Evolutionary conservation across 1,140 invertebrate species (phyloP), one percentile per base, ranked within the genome.

Genomic region (Anadara kagoshimensis): DNA sequence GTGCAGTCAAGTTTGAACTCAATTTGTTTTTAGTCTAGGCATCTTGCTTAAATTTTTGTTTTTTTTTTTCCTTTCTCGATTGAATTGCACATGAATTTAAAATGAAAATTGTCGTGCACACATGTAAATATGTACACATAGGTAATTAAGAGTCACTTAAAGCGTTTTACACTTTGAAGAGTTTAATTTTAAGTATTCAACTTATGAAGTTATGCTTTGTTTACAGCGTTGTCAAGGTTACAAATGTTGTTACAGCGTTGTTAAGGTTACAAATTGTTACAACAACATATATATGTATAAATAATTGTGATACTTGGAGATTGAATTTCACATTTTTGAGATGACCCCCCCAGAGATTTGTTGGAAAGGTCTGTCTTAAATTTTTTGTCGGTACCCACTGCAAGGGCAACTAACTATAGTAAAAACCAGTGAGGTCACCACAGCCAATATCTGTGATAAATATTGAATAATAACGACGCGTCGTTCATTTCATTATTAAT

Each of bases 341-440:
- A n/a, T 18, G 47, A 49, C 14, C n/a, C 26, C 4, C 16, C 20
- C 24, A 24, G 16, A 63, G n/a, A n/a, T n/a, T 43, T 61, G 44
- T 43, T 44, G 29, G 14, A n/a, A 61, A 20, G 58, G 58, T 47
- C n/a, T 26, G 29, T 43, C 29, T 62, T 18, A 24, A 43, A 47
- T 62, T 22, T 62, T 24, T n/a, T n/a, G 0, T 16, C 51, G 61
- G 73, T 64, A 70, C 68, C 62, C 73, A 70, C 73, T 75, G 73
- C 73, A 75, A 75, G 73, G 73, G 73, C 73, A 75, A 75, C 68
- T 66, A 70, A 61, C 22, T 56, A 64, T 69, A 69, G 67, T 69
- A 69, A 61, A 58, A 70, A 75, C 73, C 73, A 75, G 73, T 75
- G 73, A 54, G 73, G 56, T 74, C 44, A 69, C 66, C 62, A 59